Conservation (phyloP, 2,797 vertebrate genomes). For the Manis crassicaudata region DNA sequence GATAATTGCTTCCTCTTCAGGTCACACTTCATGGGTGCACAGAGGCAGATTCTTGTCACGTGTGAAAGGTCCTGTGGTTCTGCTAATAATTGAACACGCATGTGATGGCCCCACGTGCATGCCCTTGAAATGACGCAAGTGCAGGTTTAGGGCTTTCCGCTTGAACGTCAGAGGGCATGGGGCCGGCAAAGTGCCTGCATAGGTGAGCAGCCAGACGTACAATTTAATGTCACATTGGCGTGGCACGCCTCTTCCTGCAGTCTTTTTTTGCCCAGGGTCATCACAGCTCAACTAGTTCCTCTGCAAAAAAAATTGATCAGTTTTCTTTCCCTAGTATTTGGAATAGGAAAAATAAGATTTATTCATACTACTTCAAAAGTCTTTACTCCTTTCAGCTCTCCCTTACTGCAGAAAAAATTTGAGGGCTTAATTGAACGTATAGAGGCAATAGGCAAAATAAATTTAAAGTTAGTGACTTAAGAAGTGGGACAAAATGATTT, state of each 20-base stretch:
- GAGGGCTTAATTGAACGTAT: not conserved
- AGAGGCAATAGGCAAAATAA: not conserved
- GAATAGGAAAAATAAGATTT: constrained; percentile 36
- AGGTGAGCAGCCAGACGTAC: not conserved
- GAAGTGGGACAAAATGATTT: not conserved
- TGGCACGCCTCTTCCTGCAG: not conserved
- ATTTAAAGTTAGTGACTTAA: not conserved
- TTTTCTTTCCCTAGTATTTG: constrained; percentile 47
- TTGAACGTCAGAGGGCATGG: not conserved
- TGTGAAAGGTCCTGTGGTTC: not conserved
- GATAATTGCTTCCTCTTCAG: not conserved
- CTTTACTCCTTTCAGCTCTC: constrained; percentile 20
- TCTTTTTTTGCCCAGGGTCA: constrained; percentile 29
- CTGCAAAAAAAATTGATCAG: constrained; percentile 59
- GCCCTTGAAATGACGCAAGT: not conserved
- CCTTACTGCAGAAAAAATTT: not conserved
- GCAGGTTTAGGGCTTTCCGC: not conserved
- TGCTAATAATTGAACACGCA: not conserved
- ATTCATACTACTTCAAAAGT: not conserved
- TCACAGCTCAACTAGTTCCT: constrained; percentile 42
- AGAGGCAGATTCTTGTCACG: not conserved
- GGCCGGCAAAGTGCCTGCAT: not conserved
- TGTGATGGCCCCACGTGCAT: not conserved
- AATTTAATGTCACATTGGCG: constrained; percentile 44
- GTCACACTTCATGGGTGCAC: not conserved